These are phyloP conservation scores for Colletes collaris DNA, from an alignment of 2,888 invertebrate genomes.

Conservation along the genomic window DNA sequence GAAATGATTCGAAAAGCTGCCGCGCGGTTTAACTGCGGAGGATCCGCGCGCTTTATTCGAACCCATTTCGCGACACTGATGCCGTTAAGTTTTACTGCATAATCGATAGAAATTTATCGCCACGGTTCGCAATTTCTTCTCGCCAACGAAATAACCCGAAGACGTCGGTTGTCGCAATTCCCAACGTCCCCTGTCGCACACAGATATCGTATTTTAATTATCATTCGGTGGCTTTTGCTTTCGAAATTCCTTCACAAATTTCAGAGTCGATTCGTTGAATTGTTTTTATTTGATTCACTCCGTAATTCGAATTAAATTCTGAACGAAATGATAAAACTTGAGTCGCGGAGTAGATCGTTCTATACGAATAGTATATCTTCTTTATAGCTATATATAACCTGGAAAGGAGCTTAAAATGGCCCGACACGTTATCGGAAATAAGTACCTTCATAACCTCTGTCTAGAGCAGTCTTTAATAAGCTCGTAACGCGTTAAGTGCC, in stretches of 20 bases:
- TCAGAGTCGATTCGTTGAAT: neutral
- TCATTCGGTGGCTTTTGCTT: neutral
- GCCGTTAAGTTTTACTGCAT: slow-evolving; percentile 8
- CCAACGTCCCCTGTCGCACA: neutral
- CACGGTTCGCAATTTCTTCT: slow-evolving; percentile 2
- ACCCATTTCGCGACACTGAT: neutral
- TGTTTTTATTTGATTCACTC: no score
- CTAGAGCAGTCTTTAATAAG: no score
- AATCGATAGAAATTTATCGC: slow-evolving; percentile 34
- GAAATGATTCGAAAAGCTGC: slow-evolving; percentile 1
- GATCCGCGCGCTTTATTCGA: neutral
- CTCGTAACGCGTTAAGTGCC: no score
- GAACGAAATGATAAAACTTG: no score
- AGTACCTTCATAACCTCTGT: no score
- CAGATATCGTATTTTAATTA: neutral
- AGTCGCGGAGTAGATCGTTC: no score
- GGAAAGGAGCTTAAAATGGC: no score
- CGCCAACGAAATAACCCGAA: neutral
- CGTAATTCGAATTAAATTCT: no score
- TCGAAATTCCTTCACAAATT: neutral
- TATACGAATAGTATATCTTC: no score
- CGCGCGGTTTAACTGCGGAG: neutral
- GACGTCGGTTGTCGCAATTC: neutral
- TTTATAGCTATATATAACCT: no score
- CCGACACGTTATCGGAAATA: no score